phyloP scores from a whole-genome alignment of 2,888 invertebrate genomes.

The Plebejus anna region DNA sequence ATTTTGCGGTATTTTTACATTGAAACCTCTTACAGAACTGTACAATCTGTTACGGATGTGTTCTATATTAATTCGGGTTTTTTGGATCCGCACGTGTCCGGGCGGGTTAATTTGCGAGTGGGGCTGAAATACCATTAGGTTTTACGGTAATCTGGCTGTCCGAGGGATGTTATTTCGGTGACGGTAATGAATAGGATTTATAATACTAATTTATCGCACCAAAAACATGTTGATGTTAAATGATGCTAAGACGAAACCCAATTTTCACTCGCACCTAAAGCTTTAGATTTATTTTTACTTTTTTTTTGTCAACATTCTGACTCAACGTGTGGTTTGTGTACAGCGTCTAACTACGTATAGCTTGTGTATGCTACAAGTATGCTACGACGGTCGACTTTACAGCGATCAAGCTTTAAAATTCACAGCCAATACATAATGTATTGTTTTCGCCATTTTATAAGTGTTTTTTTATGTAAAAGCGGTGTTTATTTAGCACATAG shows the following conservation, averaged over 20 bases:
- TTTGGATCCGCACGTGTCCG: not conserved
- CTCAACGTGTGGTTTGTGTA: no score
- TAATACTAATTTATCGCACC: slow-evolving; percentile 11
- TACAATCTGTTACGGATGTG: slow-evolving; percentile 28
- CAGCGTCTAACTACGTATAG: no score
- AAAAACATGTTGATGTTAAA: not conserved
- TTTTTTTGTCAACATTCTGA: no score
- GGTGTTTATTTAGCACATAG: no score
- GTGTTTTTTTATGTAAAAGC: no score
- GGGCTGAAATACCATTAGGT: not conserved
- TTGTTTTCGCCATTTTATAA: no score
- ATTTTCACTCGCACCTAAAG: not conserved
- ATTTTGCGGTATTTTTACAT: slow-evolving; percentile 37
- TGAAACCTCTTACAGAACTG: slow-evolving; percentile 32
- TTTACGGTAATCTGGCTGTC: slow-evolving; percentile 5
- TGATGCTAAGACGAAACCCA: not conserved
- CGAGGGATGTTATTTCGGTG: slow-evolving; percentile 9
- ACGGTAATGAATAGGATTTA: slow-evolving; percentile 7
- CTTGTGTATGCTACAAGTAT: no score
- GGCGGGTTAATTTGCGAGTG: not conserved
- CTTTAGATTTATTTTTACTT: no score
- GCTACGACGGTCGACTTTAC: no score
- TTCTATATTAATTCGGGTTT: slow-evolving; percentile 25
- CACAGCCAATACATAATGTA: no score
- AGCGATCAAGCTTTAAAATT: no score